These are phyloP conservation scores for Drepanosiphum platanoidis DNA, from an alignment of 2,888 invertebrate genomes.

Conservation along the genomic window DNA sequence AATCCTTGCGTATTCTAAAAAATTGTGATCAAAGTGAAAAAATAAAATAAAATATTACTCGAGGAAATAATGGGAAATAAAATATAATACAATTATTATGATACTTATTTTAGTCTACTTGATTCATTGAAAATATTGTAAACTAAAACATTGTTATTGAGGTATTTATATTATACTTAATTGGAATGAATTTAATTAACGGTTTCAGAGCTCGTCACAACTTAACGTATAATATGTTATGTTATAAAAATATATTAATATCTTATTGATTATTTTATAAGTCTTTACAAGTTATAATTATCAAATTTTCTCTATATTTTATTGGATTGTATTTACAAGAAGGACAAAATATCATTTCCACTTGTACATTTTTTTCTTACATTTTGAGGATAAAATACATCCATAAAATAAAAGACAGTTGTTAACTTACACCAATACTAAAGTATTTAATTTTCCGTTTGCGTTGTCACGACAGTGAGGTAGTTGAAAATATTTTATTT, in stretches of 20 bases:
- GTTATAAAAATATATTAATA: too few species aligned
- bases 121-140: not conserved
- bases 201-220: too few species aligned
- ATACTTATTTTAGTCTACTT: not conserved
- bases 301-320: not conserved
- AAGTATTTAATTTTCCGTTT: not conserved
- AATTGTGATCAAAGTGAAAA: constrained; percentile 16
- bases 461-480: not conserved
- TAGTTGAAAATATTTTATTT: not conserved
- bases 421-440: not conserved
- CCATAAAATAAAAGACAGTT: not conserved
- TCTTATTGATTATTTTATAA: not conserved
- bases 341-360: too few species aligned
- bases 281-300: not conserved
- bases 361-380: not conserved
- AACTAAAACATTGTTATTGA: not conserved
- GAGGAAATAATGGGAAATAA: not conserved
- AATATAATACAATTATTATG: not conserved
- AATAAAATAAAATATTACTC: too few species aligned
- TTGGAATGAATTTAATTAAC: too few species aligned
- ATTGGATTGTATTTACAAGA: too few species aligned
- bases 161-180: not conserved
- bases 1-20: not conserved
- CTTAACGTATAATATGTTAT: too few species aligned
- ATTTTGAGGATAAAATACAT: not conserved